A percentile compares a stretch with the other conserved stretches of the same genome.
Conservation (phyloP, 2,797 vertebrate species). For the Phrynocephalus guinanensis region DNA sequence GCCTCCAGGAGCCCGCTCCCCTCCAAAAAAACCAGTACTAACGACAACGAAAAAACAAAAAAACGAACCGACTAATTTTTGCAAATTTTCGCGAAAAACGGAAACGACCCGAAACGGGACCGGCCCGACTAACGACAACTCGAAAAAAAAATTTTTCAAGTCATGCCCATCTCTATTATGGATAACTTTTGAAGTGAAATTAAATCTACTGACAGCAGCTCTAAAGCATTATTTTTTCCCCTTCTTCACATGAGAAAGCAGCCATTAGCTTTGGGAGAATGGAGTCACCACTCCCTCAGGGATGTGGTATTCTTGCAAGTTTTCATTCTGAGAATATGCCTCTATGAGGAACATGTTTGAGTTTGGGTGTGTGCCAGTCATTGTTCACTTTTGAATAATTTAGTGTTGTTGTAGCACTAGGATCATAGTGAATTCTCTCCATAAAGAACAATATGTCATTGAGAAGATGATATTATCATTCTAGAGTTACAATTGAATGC, state of each 20-base stretch:
- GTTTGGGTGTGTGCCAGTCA: conserved; percentile 61
- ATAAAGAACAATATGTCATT: conserved; percentile 18
- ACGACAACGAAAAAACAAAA: too few relatives aligned
- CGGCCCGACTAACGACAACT: too few relatives aligned
- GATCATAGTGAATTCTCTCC: conserved; percentile 41
- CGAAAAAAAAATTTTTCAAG: too few relatives aligned
- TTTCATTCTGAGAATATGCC: conserved; percentile 64
- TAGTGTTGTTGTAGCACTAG: conserved; percentile 34
- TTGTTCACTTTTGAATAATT: conserved; percentile 67
- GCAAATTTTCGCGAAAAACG: too few relatives aligned
- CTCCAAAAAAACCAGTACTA: too few relatives aligned
- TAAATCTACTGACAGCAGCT: conserved; percentile 55
- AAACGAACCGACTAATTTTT: too few relatives aligned
- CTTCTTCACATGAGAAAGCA: conserved; percentile 59
- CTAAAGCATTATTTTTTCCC: conserved; percentile 61
- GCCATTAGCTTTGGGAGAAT: conserved; percentile 48
- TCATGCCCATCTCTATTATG: too few relatives aligned
- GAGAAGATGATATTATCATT: conserved; percentile 8
- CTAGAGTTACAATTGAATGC: background rate
- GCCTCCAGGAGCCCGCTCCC: too few relatives aligned
- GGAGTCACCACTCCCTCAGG: conserved; percentile 66
- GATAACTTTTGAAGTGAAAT: conserved; percentile 55
- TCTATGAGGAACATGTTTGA: conserved; percentile 57
- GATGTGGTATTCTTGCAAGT: conserved; percentile 57
- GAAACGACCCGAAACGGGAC: too few relatives aligned